A percentile compares a stretch with the other conserved stretches of the same genome.
Conservation (phyloP, 53 echinoderm and acorn worm genomes). For the Holothuria leucospilota region DNA sequence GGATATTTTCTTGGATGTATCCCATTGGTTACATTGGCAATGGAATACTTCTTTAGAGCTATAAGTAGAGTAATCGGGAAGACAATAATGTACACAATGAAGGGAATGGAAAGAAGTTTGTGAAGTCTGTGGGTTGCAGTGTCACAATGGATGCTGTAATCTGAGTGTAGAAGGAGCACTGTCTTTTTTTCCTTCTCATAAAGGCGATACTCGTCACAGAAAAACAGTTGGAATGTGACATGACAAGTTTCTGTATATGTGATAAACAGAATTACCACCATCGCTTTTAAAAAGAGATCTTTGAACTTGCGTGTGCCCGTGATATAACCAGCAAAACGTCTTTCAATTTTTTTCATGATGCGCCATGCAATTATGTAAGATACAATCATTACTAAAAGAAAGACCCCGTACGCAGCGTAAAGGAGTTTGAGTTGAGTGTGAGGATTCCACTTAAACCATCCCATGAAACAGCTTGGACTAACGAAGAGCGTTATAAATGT, state of each 20-base stretch:
- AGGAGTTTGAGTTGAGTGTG: slow-evolving; percentile 7
- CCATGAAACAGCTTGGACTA: slow-evolving; percentile 26
- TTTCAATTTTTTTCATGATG: background rate
- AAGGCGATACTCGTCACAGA: slow-evolving; percentile 18
- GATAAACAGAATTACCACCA: slow-evolving; percentile 21
- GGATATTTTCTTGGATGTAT: too few species aligned
- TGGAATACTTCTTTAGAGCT: background rate
- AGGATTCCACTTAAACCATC: background rate
- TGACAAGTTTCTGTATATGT: slow-evolving; percentile 34
- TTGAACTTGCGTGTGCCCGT: background rate
- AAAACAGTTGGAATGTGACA: slow-evolving; percentile 6
- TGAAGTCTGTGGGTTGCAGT: background rate
- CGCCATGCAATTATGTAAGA: background rate
- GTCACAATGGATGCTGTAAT: slow-evolving; percentile 27
- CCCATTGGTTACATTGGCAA: too few species aligned
- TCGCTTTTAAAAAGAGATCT: background rate
- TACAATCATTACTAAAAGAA: background rate
- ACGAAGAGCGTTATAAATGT: background rate
- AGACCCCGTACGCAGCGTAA: background rate
- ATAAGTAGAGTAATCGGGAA: background rate
- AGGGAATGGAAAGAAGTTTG: background rate
- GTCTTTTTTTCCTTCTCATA: background rate
- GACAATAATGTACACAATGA: background rate
- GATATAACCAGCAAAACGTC: too few species aligned
- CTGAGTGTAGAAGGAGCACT: background rate